phyloP scores from a whole-genome alignment of 2,888 invertebrate genomes.

The Resseliella maxima region DNA sequence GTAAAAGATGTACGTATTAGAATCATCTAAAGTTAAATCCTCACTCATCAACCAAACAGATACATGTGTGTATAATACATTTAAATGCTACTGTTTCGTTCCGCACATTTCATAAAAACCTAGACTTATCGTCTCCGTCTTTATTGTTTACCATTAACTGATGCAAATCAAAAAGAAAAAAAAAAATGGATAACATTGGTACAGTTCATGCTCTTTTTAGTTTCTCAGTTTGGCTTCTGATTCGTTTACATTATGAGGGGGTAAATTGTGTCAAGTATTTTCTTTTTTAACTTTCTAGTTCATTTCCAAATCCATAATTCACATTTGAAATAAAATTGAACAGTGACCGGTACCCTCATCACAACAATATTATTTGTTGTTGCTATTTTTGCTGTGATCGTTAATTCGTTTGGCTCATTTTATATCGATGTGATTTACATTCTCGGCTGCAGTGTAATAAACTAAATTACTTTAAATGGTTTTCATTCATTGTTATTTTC shows the following conservation, averaged over 20 bases:
- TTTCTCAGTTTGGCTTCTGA: neutral
- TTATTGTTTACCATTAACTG: constrained; percentile 18
- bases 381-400: constrained; percentile 5
- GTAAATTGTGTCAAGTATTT: constrained; percentile 20
- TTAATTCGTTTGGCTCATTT: neutral
- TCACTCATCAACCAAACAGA: neutral
- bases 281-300: neutral
- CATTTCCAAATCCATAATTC: too few species aligned
- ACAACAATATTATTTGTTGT: neutral
- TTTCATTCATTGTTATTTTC: neutral
- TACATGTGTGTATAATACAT: too few species aligned
- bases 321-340: neutral
- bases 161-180: neutral
- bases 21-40: neutral
- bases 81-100: neutral
- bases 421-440: neutral
- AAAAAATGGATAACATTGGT: neutral
- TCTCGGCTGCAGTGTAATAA: neutral
- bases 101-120: neutral
- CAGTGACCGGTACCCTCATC: neutral
- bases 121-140: neutral
- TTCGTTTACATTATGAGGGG: too few species aligned
- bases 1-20: neutral
- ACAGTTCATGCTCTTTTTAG: neutral
- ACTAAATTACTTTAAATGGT: constrained; percentile 41